Evolutionary conservation across 1,140 invertebrate species (phyloP), one percentile per base, ranked within the genome.

Genomic region (Calliphora vicina): DNA sequence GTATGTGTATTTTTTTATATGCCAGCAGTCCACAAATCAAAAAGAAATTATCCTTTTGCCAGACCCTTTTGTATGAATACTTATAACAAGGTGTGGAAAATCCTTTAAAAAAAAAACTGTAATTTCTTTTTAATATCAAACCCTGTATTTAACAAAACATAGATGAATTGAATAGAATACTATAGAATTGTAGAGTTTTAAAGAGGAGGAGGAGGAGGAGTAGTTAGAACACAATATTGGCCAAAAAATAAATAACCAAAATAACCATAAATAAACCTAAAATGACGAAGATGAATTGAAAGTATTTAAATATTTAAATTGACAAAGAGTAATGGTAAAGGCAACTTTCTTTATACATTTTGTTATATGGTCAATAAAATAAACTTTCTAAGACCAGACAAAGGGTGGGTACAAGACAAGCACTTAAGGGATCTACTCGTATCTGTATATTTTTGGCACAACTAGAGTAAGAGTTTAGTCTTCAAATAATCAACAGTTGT

Each of bases 261-360:
- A 78, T 43, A 78, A 78, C 74, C 35, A 74, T 35, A 74, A 78
- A 42, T 43, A 78, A 67, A 67, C 61, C 42, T 15, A 78, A 78
- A 42, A 78, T 78, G 74, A 78, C 74, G 74, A 78, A 78, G 74
- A 78, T 78, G 74, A 78, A 78, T 78, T 78, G 74, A 20, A 45
- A 78, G 74, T 78, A 78, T 78, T 78, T 78, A 78, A 78, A 78
- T 78, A 78, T 78, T 78, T 78, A 78, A 78, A 78, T 78, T 43
- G 42, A 78, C 35, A 43, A 78, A 43, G 42, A 76, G 17, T 13
- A 43, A 23, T 12, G 10, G 20, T 15, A 17, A 2, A 78, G 20
- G 20, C 35, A n/a, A 43, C 35, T 45, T 78, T 78, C 74, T 78
- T 43, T 78, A 43, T 15, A 23, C 15, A 29, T 78, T 43, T 78